Evolutionary conservation across 2,113 vertebrate genomes (phyloP).

Genomic region (Sakesphorus luctuosus): DNA sequence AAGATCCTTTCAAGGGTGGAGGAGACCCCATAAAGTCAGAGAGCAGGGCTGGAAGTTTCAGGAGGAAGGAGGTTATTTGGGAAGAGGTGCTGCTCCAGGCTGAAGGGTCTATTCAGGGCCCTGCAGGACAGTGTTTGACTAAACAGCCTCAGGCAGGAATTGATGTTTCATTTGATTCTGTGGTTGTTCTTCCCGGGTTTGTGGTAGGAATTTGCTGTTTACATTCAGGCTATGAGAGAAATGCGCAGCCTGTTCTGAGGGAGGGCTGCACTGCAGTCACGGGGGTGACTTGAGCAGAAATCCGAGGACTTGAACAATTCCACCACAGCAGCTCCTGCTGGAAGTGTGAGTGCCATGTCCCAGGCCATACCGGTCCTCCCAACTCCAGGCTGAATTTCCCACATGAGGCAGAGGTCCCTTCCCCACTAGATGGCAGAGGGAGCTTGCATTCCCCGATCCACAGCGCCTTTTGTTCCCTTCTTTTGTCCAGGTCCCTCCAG

Average conservation of each 20-base stretch:
- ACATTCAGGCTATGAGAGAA: background rate
- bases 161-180: background rate
- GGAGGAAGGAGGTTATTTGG: background rate
- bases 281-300: background rate
- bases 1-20: background rate
- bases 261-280: background rate
- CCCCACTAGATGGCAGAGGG: constrained; percentile 21
- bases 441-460: accelerated
- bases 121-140: background rate
- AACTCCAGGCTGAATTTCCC: background rate
- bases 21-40: background rate
- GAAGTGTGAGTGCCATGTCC: accelerated
- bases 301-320: background rate
- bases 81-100: background rate
- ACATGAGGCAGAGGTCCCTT: background rate
- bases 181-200: background rate
- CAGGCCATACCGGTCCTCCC: background rate
- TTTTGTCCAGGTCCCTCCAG: constrained; percentile 82
- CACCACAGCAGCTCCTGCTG: background rate
- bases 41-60: background rate
- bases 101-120: background rate
- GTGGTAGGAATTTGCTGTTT: background rate
- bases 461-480: background rate
- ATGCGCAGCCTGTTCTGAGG: accelerated
- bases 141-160: background rate